Evolutionary conservation across 2,797 vertebrate species (phyloP).

Genomic region (Coreius guichenoti): DNA sequence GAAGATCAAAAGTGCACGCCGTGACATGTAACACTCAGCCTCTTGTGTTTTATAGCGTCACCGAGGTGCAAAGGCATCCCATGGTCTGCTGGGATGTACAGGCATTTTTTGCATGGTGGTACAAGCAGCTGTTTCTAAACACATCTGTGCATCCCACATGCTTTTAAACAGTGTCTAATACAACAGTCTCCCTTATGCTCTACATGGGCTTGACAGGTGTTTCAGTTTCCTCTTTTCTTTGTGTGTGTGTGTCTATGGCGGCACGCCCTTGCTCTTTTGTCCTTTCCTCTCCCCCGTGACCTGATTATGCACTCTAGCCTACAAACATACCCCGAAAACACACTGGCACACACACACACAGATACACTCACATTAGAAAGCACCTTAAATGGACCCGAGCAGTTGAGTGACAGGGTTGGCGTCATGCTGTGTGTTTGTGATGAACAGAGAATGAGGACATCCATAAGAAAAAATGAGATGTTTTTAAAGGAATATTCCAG

Average conservation of each 20-base stretch:
- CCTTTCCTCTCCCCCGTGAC: constrained; percentile 5
- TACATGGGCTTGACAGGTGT: constrained; percentile 5
- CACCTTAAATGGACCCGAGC: constrained; percentile 47
- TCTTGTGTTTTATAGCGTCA: neutral
- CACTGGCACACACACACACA: constrained; percentile 15
- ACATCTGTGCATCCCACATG: constrained; percentile 21
- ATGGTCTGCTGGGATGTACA: neutral
- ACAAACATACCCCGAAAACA: constrained; percentile 34
- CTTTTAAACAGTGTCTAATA: constrained; percentile 10
- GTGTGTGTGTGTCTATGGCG: neutral
- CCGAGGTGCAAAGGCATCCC: neutral
- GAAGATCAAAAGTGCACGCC: neutral
- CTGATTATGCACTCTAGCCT: constrained; percentile 41
- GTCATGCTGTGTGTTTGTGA: constrained; percentile 43
- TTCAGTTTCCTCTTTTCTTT: neutral
- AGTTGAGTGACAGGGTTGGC: constrained; percentile 47
- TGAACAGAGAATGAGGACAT: neutral
- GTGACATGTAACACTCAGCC: neutral
- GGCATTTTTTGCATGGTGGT: neutral
- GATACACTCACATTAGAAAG: constrained; percentile 41
- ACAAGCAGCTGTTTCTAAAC: constrained; percentile 22
- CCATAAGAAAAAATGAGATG: neutral
- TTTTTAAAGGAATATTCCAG: neutral
- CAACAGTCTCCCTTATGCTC: neutral
- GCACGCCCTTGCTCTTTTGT: constrained; percentile 21